These are phyloP conservation scores for Sialis fuliginosa DNA, from an alignment of 2,888 invertebrate species.

Conservation along the genomic window DNA sequence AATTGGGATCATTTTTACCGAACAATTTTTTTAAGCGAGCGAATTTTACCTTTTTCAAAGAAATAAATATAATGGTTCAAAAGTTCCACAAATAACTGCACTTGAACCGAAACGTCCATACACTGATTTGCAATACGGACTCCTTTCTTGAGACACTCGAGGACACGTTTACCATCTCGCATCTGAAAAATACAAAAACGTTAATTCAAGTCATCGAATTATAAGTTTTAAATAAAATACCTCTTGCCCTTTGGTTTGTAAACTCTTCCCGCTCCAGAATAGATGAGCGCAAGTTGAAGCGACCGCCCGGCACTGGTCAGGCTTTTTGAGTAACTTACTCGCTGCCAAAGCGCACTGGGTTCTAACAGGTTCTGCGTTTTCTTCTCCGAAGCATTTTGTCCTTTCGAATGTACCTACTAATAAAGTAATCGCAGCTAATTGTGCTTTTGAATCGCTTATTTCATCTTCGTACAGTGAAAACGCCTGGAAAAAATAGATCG, in stretches of 20 bases:
- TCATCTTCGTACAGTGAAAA: constrained; percentile 98
- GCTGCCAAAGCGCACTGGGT: constrained; percentile 94
- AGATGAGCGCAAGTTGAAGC: constrained; percentile 77
- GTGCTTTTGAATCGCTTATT: constrained; percentile 93
- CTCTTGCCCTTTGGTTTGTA: constrained; percentile 27
- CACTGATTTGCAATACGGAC: constrained; percentile 92
- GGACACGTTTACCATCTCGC: constrained; percentile 76
- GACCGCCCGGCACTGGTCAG: constrained; percentile 93
- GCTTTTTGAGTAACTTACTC: constrained; percentile 89
- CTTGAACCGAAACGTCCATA: constrained; percentile 92
- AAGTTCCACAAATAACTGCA: constrained; percentile 87
- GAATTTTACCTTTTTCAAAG: constrained; percentile 74
- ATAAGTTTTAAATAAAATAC: constrained; percentile 14
- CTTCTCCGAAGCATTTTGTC: constrained; percentile 86
- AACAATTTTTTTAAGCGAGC: constrained; percentile 11
- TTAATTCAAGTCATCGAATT: neutral
- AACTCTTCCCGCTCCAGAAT: constrained; percentile 82
- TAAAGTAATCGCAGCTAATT: constrained; percentile 86
- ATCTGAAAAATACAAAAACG: constrained; percentile 30
- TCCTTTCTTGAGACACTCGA: constrained; percentile 92
- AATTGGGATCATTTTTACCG: too few species aligned
- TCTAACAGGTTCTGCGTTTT: constrained; percentile 90
- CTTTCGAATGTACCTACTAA: constrained; percentile 93
- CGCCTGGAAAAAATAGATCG: constrained; percentile 35
- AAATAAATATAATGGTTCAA: constrained; percentile 88